Evolutionary conservation across 1,140 invertebrate species (phyloP).

Genomic region (Trigoniulus corallinus): DNA sequence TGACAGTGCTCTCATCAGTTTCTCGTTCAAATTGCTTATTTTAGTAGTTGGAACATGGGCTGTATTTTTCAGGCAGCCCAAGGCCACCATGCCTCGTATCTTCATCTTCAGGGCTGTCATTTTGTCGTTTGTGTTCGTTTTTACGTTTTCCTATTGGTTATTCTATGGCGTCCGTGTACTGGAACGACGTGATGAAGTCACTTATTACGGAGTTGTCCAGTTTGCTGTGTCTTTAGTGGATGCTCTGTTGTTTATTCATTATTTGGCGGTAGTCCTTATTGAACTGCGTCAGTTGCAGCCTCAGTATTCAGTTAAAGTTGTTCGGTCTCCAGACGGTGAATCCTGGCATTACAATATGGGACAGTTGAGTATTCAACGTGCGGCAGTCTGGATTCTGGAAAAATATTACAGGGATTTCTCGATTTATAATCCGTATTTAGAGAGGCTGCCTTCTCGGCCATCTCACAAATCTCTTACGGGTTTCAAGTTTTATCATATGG

Average conservation of each 20-base stretch:
- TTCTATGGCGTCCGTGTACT: conserved; percentile 84
- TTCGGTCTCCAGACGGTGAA: conserved; percentile 84
- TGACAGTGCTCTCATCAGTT: conserved; percentile 71
- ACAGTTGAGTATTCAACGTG: conserved; percentile 82
- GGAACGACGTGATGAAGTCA: conserved; percentile 22
- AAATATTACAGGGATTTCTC: conserved; percentile 92
- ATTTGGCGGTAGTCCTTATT: conserved; percentile 77
- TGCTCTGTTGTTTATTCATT: conserved; percentile 87
- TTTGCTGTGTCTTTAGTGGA: conserved; percentile 82
- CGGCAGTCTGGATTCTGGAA: conserved; percentile 83
- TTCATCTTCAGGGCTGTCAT: conserved; percentile 79
- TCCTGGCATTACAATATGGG: conserved; percentile 57
- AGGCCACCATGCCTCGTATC: conserved; percentile 80
- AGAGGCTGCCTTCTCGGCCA: conserved; percentile 54
- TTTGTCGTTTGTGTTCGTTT: conserved; percentile 71
- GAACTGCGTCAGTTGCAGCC: conserved; percentile 81
- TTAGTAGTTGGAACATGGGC: conserved; percentile 88
- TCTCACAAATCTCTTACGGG: conserved; percentile 28
- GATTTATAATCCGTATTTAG: conserved; percentile 91
- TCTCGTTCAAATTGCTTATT: conserved; percentile 80
- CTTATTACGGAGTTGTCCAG: conserved; percentile 48
- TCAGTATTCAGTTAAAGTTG: conserved; percentile 72
- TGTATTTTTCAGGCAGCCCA: conserved; percentile 41
- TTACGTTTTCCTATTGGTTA: conserved; percentile 91
- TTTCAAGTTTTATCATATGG: conserved; percentile 95